These are phyloP conservation scores for Blomia tropicalis DNA, from an alignment of 2,888 invertebrate species.

Conservation along the genomic window DNA sequence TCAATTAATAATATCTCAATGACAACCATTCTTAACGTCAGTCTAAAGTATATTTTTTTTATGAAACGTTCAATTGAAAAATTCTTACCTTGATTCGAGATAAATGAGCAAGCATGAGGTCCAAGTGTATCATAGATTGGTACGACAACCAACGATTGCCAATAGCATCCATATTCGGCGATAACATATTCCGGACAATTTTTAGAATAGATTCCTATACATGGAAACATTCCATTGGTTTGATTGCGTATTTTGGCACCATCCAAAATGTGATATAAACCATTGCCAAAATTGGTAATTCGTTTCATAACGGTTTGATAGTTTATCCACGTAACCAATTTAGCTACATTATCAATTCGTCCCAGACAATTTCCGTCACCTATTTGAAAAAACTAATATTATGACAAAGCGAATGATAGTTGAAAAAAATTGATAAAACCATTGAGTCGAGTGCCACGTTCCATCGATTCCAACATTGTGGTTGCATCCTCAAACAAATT, in stretches of 20 bases:
- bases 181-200: slow-evolving; percentile 94
- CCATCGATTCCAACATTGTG: slow-evolving; percentile 75
- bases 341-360: slow-evolving; percentile 20
- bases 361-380: slow-evolving; percentile 28
- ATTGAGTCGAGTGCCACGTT: slow-evolving; percentile 76
- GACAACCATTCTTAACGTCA: no score
- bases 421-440: slow-evolving; percentile 42
- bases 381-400: slow-evolving; percentile 6
- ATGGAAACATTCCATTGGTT: slow-evolving; percentile 45
- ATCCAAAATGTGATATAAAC: slow-evolving; percentile 51
- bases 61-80: no score
- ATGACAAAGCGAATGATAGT: neutral
- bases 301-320: slow-evolving; percentile 59
- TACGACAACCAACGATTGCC: slow-evolving; percentile 82
- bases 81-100: slow-evolving; percentile 43
- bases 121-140: slow-evolving; percentile 92
- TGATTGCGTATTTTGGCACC: slow-evolving; percentile 47
- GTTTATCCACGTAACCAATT: slow-evolving; percentile 52
- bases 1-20: no score
- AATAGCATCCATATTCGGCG: slow-evolving; percentile 79
- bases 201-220: slow-evolving; percentile 83
- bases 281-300: slow-evolving; percentile 79
- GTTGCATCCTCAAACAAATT: slow-evolving; percentile 62
- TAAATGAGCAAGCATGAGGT: slow-evolving; percentile 87
- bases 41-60: no score